Conservation (phyloP, 2,113 vertebrate genomes). For the Pandion haliaetus region DNA sequence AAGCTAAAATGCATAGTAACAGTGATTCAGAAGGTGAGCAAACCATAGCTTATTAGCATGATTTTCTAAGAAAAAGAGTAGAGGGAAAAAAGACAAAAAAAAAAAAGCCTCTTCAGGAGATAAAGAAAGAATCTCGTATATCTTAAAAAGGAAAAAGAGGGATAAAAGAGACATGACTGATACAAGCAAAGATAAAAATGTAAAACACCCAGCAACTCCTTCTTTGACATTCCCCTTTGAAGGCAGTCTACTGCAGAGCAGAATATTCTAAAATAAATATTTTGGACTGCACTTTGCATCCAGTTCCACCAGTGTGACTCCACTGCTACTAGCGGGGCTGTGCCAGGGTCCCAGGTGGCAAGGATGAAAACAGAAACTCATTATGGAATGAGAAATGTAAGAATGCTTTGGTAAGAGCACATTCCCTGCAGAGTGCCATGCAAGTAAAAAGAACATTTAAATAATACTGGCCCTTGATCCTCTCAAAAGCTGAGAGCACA, state of each 20-base stretch:
- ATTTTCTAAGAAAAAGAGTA: conserved; percentile 17
- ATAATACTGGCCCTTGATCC: conserved; percentile 51
- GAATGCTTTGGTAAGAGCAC: not conserved
- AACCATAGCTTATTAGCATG: conserved; percentile 39
- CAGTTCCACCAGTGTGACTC: not conserved
- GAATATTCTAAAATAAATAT: conserved; percentile 54
- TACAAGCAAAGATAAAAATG: conserved; percentile 6
- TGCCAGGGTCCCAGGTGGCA: conserved; percentile 5
- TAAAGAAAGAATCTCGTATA: not conserved
- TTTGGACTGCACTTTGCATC: not conserved
- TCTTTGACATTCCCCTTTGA: not conserved
- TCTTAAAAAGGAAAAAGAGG: not conserved
- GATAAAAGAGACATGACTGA: not conserved
- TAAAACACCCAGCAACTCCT: not conserved
- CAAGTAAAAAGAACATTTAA: conserved; percentile 31
- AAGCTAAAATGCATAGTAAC: conserved; percentile 40
- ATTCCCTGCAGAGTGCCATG: not conserved
- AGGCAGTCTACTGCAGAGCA: not conserved
- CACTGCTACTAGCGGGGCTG: not conserved
- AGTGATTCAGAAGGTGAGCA: conserved; percentile 37
- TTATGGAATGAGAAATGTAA: conserved; percentile 12
- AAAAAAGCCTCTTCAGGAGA: not conserved
- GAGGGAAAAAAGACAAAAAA: too few species aligned
- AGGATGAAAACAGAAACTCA: conserved; percentile 35
- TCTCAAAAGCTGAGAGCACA: conserved; percentile 11